These are phyloP conservation scores for Todiramphus chloris DNA, from an alignment of 2,113 vertebrate species.

Conservation along the genomic window DNA sequence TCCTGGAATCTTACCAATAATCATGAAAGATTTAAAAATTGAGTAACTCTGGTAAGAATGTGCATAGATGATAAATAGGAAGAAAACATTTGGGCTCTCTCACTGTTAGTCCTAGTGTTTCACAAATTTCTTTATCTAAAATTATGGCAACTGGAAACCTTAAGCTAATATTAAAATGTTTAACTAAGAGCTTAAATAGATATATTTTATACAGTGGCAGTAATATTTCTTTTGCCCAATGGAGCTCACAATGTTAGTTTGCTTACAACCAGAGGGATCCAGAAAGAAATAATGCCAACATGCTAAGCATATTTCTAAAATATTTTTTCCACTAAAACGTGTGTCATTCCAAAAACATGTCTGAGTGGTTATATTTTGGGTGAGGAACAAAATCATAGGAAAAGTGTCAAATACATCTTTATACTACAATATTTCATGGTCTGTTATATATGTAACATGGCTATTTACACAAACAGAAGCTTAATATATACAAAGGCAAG, in stretches of 20 bases:
- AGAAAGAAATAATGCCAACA: slow-evolving; percentile 62
- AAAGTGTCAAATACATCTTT: slow-evolving; percentile 36
- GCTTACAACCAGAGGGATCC: slow-evolving; percentile 41
- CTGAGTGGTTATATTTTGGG: slow-evolving; percentile 53
- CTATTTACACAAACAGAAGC: slow-evolving; percentile 25
- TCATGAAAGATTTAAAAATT: slow-evolving; percentile 73
- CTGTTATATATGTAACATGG: neutral
- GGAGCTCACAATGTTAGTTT: slow-evolving; percentile 24
- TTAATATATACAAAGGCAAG: neutral
- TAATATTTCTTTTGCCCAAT: slow-evolving; percentile 23
- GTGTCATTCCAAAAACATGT: slow-evolving; percentile 55
- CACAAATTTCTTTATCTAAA: slow-evolving; percentile 42
- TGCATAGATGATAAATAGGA: slow-evolving; percentile 68
- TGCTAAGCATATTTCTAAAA: slow-evolving; percentile 48
- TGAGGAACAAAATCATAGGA: slow-evolving; percentile 40
- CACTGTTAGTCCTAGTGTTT: neutral
- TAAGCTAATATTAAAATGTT: slow-evolving; percentile 25
- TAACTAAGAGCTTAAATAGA: slow-evolving; percentile 26
- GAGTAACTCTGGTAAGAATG: slow-evolving; percentile 74
- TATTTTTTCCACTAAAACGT: slow-evolving; percentile 47
- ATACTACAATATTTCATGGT: neutral
- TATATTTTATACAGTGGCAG: neutral
- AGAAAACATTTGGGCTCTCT: slow-evolving; percentile 16
- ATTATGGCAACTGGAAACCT: slow-evolving; percentile 12
- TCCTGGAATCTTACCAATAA: slow-evolving; percentile 76